Evolutionary conservation across 2,797 vertebrate species (phyloP).

Genomic region (Nasua narica): DNA sequence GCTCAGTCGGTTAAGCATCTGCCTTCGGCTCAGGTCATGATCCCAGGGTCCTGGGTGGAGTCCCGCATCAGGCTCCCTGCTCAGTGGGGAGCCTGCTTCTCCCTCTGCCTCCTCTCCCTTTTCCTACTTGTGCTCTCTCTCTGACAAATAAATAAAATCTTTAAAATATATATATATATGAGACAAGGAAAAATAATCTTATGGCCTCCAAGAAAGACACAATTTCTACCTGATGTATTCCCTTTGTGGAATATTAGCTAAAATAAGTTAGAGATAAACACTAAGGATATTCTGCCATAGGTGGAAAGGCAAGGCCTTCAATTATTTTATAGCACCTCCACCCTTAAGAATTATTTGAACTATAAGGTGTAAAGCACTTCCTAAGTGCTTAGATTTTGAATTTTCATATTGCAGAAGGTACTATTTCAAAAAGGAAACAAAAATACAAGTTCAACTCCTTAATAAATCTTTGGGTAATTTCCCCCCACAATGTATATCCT

Average conservation of each 20-base stretch:
- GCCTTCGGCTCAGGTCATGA: no score
- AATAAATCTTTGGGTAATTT: background rate
- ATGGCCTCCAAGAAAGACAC: background rate
- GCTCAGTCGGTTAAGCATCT: no score
- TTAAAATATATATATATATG: background rate
- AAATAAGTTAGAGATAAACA: constrained; percentile 45
- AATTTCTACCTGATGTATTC: constrained; percentile 20
- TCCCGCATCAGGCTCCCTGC: no score
- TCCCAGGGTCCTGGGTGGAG: no score
- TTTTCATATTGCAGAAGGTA: constrained; percentile 24
- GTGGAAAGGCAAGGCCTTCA: constrained; percentile 21
- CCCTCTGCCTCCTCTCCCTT: no score
- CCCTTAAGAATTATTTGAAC: constrained; percentile 18
- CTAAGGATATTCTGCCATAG: background rate
- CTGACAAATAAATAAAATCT: no score
- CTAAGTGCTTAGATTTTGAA: constrained; percentile 13
- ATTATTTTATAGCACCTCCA: constrained; percentile 45
- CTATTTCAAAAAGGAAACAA: constrained; percentile 23
- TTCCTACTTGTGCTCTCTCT: no score
- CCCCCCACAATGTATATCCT: background rate
- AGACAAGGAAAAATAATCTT: background rate
- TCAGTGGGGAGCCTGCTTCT: no score
- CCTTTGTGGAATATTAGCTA: constrained; percentile 35
- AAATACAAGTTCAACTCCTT: constrained; percentile 30
- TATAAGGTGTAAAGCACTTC: constrained; percentile 15